Base-by-base conservation (phyloP, 2,113 vertebrate species). In the Pithys albifrons region DNA sequence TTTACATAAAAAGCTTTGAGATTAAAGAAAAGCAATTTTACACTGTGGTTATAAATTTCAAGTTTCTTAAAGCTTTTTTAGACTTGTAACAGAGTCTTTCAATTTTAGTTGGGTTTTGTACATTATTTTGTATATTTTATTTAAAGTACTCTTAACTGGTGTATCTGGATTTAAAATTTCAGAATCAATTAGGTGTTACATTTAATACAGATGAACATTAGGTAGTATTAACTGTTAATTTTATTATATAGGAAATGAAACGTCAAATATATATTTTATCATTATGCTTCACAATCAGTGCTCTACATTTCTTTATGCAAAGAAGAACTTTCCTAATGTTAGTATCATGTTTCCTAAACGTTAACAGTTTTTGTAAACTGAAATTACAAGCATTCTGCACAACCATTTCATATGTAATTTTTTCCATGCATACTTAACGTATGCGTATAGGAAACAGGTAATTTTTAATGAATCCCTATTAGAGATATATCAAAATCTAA, bases 41-140 rank as follows among this genome's bases (percentile, higher is more conserved):
- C 98, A 98, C 98, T 98, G 98, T 98, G 98, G 97, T 98, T 98
- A 98, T 98, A 87, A 97, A 98, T 98, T 98, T 98, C 97, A 98
- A 98, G 97, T 98, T 98, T 98, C 98, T 98, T 98, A 98, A 98
- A 98, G 97, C 97, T 98, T 98, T 98, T 98, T 96, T 98, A 98
- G 98, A 98, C 98, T 98, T 98, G 98, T 97, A 98, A 98, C 95
- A 97, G 83, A 98, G 97, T 98, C 97, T 98, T 98, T 98, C 98
- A 98, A 98, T 98, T 98, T 98, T 98, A 97, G 97, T 98, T 98
- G 97, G 96, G 84, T 97, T 97, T 98, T 98, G 97, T 98, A 98
- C 98, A 98, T 98, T 98, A 96, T 98, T 98, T 98, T 98, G 96
- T 98, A 98, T 98, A 98, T 98, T 98, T 98, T 98, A 98, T 98